Conservation (phyloP, 1,140 invertebrate species). For the Procambarus clarkii region DNA sequence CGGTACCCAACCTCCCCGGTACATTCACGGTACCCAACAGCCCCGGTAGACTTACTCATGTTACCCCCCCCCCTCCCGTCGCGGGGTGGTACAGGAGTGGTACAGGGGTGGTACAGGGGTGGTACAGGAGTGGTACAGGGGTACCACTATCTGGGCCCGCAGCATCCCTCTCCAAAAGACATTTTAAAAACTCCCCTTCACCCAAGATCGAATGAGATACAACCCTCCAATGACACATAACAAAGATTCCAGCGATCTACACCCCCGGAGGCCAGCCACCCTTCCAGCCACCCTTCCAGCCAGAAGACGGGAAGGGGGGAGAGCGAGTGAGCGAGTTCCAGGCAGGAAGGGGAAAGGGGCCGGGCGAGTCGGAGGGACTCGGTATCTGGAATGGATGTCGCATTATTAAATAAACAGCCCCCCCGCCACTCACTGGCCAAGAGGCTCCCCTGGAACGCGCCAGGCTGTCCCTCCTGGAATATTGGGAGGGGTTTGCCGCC, state of each 20-base stretch:
- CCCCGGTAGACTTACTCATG: background rate
- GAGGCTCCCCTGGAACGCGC: background rate
- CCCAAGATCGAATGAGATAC: conserved; percentile 35
- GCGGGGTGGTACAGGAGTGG: too few relatives aligned
- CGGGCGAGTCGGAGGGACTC: background rate
- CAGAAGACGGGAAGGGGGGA: conserved; percentile 4
- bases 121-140: too few relatives aligned
- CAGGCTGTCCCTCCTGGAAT: too few relatives aligned
- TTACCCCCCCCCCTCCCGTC: background rate
- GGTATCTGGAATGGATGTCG: conserved; percentile 1
- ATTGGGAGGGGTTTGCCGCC: too few relatives aligned
- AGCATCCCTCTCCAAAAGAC: background rate
- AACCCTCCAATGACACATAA: conserved; percentile 23
- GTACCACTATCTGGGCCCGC: background rate
- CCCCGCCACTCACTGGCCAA: background rate
- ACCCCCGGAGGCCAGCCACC: conserved; percentile 16
- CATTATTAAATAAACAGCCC: conserved; percentile 4
- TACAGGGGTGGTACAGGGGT: too few relatives aligned
- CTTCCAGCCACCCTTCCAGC: background rate
- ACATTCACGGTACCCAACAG: too few relatives aligned
- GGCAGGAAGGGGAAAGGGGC: background rate
- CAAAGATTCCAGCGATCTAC: conserved; percentile 24
- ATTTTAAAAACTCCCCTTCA: conserved; percentile 6
- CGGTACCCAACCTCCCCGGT: too few relatives aligned
- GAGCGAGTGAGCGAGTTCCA: background rate